Conservation (phyloP, 2,113 vertebrate species). For the Laticauda laticaudata region DNA sequence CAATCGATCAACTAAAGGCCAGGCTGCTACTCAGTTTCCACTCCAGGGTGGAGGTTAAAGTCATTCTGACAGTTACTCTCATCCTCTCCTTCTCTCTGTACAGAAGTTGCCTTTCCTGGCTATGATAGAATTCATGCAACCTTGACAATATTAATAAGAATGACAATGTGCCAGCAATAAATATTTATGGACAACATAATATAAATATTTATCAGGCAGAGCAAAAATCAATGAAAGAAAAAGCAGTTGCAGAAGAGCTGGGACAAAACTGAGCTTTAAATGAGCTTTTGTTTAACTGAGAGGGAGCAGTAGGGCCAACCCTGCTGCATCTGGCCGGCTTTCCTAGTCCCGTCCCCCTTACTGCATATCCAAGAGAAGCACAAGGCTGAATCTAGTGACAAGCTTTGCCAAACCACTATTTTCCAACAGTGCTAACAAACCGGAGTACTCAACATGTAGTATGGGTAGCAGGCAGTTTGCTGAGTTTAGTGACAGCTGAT, state of each 20-base stretch:
- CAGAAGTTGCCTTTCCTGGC: conserved; percentile 4
- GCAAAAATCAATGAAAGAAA: conserved; percentile 4
- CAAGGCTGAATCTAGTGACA: background rate
- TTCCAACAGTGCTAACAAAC: background rate
- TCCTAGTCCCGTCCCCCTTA: background rate
- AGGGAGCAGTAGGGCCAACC: background rate
- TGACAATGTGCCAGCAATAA: background rate
- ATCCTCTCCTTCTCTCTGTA: background rate
- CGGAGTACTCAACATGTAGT: no score
- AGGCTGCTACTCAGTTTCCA: no score
- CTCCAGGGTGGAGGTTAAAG: background rate
- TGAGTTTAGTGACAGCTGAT: background rate
- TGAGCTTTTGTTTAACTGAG: background rate
- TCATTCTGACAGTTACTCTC: background rate
- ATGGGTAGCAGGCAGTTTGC: background rate
- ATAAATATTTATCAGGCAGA: background rate
- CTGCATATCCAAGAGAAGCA: background rate
- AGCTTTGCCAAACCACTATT: background rate
- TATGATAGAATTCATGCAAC: background rate
- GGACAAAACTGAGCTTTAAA: conserved; percentile 38
- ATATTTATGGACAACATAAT: background rate
- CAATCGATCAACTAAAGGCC: background rate
- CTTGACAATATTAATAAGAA: conserved; percentile 7
- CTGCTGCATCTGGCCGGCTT: background rate
- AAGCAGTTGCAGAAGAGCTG: background rate